phyloP scores from a whole-genome alignment of 2,888 invertebrate species.

The Tipula lateralis region DNA sequence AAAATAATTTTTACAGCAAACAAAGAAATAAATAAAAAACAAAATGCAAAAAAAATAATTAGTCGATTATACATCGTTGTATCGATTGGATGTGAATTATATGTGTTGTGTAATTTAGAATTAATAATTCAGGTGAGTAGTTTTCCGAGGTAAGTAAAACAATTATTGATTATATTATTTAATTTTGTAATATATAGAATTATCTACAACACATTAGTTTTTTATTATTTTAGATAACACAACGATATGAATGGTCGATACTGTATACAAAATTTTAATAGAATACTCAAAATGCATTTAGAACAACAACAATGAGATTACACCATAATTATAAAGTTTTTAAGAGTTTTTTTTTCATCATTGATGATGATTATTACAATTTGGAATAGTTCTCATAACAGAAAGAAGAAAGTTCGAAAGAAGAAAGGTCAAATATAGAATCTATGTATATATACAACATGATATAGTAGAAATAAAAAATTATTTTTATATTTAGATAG shows the following conservation, averaged over 20 bases:
- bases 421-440: slow-evolving; percentile 14
- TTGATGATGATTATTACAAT: not conserved
- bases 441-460: not conserved
- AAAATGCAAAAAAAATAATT: not conserved
- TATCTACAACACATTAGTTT: not conserved
- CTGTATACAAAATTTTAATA: not conserved
- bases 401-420: not conserved
- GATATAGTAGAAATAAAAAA: not conserved
- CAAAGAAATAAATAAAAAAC: not conserved
- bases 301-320: not conserved
- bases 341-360: not conserved
- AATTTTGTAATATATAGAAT: not conserved
- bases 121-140: not conserved
- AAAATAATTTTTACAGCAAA: not conserved
- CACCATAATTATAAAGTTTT: not conserved
- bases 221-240: not conserved
- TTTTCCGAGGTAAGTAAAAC: not conserved
- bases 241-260: not conserved
- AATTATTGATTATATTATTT: not conserved
- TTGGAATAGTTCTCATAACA: slow-evolving; percentile 1
- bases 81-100: not conserved
- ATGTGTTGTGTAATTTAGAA: not conserved
- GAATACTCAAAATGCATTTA: slow-evolving; percentile 1
- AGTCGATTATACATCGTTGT: not conserved
- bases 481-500: slow-evolving; percentile 16